Evolutionary conservation across 2,888 invertebrate genomes (phyloP), one percentile per base, ranked within the genome.

Genomic region (Craniophora ligustri): DNA sequence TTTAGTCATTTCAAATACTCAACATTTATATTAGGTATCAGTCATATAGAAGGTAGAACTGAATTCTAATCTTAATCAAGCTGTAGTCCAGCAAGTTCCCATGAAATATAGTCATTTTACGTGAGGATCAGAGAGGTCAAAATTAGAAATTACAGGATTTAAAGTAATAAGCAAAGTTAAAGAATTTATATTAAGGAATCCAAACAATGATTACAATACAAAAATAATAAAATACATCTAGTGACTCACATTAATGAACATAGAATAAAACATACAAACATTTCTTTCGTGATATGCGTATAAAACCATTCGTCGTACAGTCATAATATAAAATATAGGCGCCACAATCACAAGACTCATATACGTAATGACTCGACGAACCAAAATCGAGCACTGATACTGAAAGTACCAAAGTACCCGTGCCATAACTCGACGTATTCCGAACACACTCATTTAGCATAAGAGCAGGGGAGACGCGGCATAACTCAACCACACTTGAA

Each of bases 401-500:
- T 46, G 38, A 50, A 46, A 40, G 59, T 65, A 38, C 21, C 18
- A 13, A 21, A 50, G 47, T 50, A 42, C 40, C 14, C 19, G 38
- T 28, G 48, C 18, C 19, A 40, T 32, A 42, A 18, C 13, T n/a
- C 47, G 32, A 35, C 31, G 44, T 47, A 59, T 46, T 50, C 21
- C 16, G 19, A 46, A 62, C 21, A 48, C 35, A 35, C 41, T 57
- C 55, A 66, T 58, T 74, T 74, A 53, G 44, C 56, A 51, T 30
- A 48, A 31, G 49, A 44, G 32, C 40, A 38, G 46, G 31, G 46
- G 55, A 61, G 63, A 51, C 48, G 42, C 30, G 65, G 53, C 39
- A 55, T 74, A 68, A 64, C 62, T 73, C 70, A 62, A 59, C 55
- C 42, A 46, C 56, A 21, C 61, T 53, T 62, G 59, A 67, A 69